phyloP scores from a whole-genome alignment of 2,888 invertebrate species.

The Leptopilina myrica region DNA sequence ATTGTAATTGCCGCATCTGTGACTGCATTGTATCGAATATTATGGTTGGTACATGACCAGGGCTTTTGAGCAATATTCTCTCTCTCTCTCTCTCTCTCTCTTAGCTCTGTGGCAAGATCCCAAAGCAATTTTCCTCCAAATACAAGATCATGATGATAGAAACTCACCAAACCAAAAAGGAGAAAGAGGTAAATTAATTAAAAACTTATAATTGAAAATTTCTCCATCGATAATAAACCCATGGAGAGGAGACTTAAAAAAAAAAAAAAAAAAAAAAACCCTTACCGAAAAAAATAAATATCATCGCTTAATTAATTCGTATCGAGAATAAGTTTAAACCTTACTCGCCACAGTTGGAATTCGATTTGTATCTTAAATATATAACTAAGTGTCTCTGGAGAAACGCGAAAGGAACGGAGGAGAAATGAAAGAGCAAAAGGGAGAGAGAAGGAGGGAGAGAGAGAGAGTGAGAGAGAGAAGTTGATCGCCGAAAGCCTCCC shows the following conservation, averaged over 20 bases:
- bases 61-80: slow-evolving; percentile 1
- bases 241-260: too few relatives aligned
- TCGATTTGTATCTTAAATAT: slow-evolving; percentile 56
- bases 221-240: slow-evolving; percentile 3
- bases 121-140: slow-evolving; percentile 25
- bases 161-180: neutral
- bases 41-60: slow-evolving; percentile 19
- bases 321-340: slow-evolving; percentile 41
- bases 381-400: slow-evolving; percentile 38
- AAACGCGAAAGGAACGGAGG: slow-evolving; percentile 40
- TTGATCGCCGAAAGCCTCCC: slow-evolving; percentile 58
- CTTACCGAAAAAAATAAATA: neutral
- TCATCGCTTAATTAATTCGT: slow-evolving; percentile 55
- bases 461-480: slow-evolving; percentile 40
- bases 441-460: slow-evolving; percentile 35
- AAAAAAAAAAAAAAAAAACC: too few relatives aligned
- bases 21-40: slow-evolving; percentile 21
- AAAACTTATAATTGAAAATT: slow-evolving; percentile 38
- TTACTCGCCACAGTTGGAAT: slow-evolving; percentile 49
- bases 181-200: slow-evolving; percentile 17
- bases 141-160: slow-evolving; percentile 1
- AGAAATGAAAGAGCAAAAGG: slow-evolving; percentile 47
- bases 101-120: slow-evolving; percentile 14
- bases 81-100: neutral
- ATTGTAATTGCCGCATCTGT: slow-evolving; percentile 25